These are phyloP conservation scores for Onychostoma macrolepis DNA, from an alignment of 2,113 vertebrate genomes.

Conservation along the genomic window DNA sequence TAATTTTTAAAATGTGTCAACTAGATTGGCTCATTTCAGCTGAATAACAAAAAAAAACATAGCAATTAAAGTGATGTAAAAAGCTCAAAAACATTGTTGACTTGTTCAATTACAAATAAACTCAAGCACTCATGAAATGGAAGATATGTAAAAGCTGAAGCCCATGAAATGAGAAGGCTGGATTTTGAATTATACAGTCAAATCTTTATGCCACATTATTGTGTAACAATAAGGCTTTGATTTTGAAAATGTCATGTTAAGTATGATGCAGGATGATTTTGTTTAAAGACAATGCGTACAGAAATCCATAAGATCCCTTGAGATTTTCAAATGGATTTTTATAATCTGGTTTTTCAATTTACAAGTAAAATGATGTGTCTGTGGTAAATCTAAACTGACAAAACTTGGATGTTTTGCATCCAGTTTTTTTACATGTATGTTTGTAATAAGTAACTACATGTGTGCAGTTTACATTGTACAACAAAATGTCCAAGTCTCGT, in stretches of 20 bases:
- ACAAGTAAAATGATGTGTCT: no score
- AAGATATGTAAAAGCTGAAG: neutral
- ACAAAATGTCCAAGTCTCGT: neutral
- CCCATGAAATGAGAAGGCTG: conserved; percentile 4
- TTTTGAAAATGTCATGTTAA: neutral
- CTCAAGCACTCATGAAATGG: conserved; percentile 7
- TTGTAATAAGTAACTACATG: neutral
- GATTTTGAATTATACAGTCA: neutral
- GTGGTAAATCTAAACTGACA: no score
- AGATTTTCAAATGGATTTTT: no score
- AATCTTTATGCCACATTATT: neutral
- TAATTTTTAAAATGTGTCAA: neutral
- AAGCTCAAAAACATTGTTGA: neutral
- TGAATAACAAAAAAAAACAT: neutral
- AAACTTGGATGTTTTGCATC: no score
- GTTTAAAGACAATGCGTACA: neutral
- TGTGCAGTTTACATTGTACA: neutral
- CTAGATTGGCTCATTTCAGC: neutral
- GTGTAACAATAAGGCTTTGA: neutral
- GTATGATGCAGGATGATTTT: neutral
- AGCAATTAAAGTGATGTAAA: neutral
- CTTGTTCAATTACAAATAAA: neutral
- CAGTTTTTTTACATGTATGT: no score
- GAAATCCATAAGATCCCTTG: neutral
- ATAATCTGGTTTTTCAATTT: no score